phyloP scores from a whole-genome alignment of 2,113 vertebrate species.

The Jaculus jaculus region DNA sequence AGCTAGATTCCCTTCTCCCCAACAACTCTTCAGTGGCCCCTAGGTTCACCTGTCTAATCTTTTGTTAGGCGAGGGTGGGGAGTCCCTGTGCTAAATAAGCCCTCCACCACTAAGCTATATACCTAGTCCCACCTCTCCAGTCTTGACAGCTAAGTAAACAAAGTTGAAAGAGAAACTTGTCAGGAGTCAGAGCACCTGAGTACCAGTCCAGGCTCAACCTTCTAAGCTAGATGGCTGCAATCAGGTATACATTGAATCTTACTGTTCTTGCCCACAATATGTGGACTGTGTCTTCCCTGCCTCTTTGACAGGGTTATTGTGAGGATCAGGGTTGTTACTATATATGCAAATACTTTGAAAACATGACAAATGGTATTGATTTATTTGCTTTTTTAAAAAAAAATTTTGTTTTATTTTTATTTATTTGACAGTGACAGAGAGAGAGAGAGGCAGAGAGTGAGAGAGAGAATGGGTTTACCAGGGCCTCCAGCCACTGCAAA shows the following conservation, averaged over 20 bases:
- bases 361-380: background rate
- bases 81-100: background rate
- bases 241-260: background rate
- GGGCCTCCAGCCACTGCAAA: too few species aligned
- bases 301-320: background rate
- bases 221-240: background rate
- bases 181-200: background rate
- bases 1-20: background rate
- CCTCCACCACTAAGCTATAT: background rate
- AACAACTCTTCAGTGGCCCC: background rate
- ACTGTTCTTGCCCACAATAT: background rate
- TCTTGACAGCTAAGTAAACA: background rate
- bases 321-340: background rate
- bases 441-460: too few species aligned
- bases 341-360: background rate
- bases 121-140: background rate
- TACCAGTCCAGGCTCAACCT: accelerated
- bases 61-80: background rate
- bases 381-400: background rate
- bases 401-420: too few species aligned
- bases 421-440: too few species aligned
- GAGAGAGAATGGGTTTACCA: too few species aligned
- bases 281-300: background rate
- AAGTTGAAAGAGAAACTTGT: background rate
- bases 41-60: background rate